Evolutionary conservation across 2,113 vertebrate species (phyloP), one percentile per base, ranked within the genome.

Genomic region (Ctenodactylus gundi): DNA sequence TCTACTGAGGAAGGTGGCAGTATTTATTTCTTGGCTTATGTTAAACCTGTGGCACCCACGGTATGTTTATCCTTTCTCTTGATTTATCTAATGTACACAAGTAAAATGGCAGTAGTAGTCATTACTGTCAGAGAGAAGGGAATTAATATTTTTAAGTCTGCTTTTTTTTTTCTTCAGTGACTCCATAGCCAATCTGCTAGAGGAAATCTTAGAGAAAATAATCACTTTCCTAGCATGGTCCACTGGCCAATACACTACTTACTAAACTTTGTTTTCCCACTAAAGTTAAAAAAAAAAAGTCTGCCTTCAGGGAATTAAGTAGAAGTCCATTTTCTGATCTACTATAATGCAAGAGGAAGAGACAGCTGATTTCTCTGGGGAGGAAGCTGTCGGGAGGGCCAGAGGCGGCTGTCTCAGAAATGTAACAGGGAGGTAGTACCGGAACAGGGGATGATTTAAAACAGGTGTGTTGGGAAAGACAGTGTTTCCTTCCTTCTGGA

Each of bases 201-300:
- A 88, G 44, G 13, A 92, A 39, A 68, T 70, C 44, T 76, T 36
- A 34, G n/a, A 55, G 6, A 93, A 73, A 88, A 73, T 12, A 78
- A 8, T 12, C 41, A 49, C 34, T 67, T 88, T 70, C 14, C 3
- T 46, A 34, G 31, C 53, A 7, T 58, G 36, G 1, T 46, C 4
- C 15, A 6, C 39, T 92, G 72, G 17, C n/a, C 81, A 94, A 25
- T 18, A 29, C 17, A 31, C 31, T 85, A 18, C 85, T 94, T 87
- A 57, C 62, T 75, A 49, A 53, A 82, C 27, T 58, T 94, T 55
- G 62, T 62, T 82, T 87, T 75, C 57, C 73, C 7, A 36, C n/a
- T n/a, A 27, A 94, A 93, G 53, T n/a, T n/a, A n/a, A n/a, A n/a
- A 73, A 70, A 85, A 58, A 55, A 86, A 90, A 77, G n/a, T 13